Base-by-base conservation (phyloP, 1,140 invertebrate species). In the Leguminivora glycinivorella region DNA sequence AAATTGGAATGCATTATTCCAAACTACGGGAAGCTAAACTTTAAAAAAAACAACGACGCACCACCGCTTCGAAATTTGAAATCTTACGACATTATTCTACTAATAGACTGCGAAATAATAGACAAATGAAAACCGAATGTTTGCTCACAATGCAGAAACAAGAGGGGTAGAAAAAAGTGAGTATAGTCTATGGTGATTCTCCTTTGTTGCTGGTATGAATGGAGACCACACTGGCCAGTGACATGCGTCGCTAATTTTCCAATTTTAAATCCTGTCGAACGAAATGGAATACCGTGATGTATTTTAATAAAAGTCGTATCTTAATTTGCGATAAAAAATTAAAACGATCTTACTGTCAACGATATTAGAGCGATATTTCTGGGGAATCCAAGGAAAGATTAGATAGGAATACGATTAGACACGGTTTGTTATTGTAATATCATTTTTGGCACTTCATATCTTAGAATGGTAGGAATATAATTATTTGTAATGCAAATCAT, bases 181-280 rank as follows among this genome's bases (percentile, higher is more conserved):
- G 4, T 52, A 52, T 52, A 70, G 74, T 75, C 72, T 79, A 74
- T 70, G 24, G 38, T 14, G 70, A 71, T 38, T 40, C 3, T 40
- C 68, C 75, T 83, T 88, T 86, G 81, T 84, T 72, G 70, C 71
- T 71, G 70, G 70, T 72, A 80, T 83, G 77, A 83, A 87, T 84
- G 80, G 79, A 74, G 86, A 87, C 86, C 85, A 88, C 88, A 90
- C 85, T 73, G 78, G 70, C 70, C 40, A 76, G 40, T 68, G 83
- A 85, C 74, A 71, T 81, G 80, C 87, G 85, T 90, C 81, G 81
- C 85, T 84, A 90, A 89, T 90, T 88, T 81, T 76, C 74, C 80
- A 83, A 88, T 88, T 88, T 80, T 68, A 71, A 69, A 72, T 77
- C 75, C 77, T 74, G 71, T 79, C 72, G 40, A 72, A 72, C 60